Percentiles rank a stretch among this genome's conserved stretches.
Conservation (phyloP, 23 tunicate genomes). For the Styela clava region DNA sequence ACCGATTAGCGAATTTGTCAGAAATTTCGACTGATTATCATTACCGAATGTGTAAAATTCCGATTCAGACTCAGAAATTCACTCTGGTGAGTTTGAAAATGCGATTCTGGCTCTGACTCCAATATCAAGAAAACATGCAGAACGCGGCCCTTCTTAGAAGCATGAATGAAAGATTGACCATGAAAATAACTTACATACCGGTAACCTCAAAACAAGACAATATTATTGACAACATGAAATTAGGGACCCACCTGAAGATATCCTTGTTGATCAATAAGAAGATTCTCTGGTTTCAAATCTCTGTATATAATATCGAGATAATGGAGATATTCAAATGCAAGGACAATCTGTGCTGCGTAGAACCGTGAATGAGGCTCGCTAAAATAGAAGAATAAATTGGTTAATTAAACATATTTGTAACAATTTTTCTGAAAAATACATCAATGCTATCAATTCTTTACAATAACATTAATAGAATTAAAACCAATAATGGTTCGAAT, state of each 20-base stretch:
- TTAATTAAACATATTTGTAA: neutral
- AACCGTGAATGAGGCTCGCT: conserved; percentile 97
- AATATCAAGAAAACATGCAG: no score
- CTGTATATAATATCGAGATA: conserved; percentile 94
- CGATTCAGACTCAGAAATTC: conserved; percentile 4
- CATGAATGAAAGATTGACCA: no score
- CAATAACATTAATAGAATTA: no score
- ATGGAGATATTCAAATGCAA: conserved; percentile 97
- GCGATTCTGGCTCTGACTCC: no score
- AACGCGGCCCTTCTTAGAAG: no score
- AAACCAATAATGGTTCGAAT: no score
- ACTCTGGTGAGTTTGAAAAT: no score
- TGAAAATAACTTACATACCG: no score
- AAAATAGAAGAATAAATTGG: conserved; percentile 16
- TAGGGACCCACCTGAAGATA: conserved; percentile 88
- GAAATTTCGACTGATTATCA: neutral
- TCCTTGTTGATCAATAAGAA: conserved; percentile 96
- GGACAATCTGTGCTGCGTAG: conserved; percentile 96
- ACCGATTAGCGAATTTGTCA: neutral
- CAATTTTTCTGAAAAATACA: no score
- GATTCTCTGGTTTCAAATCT: conserved; percentile 95
- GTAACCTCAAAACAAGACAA: no score
- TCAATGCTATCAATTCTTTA: no score
- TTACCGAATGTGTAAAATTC: neutral
- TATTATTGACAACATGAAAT: no score